Evolutionary conservation across 2,888 invertebrate species (phyloP).

Genomic region (Theodoxus fluviatilis): DNA sequence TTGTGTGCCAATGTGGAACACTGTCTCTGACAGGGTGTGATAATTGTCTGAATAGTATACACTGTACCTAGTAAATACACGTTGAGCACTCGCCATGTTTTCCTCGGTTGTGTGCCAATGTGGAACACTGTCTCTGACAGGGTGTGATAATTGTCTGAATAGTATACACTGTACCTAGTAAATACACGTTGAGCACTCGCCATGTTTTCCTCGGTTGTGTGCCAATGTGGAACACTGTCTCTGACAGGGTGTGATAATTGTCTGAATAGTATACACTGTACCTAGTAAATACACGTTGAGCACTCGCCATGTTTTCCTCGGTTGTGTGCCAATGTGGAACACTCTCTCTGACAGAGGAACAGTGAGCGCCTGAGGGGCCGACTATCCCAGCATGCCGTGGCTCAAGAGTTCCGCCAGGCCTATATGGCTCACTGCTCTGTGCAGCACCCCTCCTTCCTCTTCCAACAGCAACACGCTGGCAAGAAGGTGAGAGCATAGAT

Average conservation of each 20-base stretch:
- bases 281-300: no score
- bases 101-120: no score
- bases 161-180: no score
- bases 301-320: background rate
- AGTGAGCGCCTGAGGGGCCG: constrained; percentile 45
- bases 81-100: no score
- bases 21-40: no score
- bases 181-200: no score
- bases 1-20: no score
- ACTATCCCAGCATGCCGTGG: constrained; percentile 46
- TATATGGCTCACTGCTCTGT: constrained; percentile 52
- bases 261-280: background rate
- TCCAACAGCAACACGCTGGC: constrained; percentile 48
- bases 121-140: no score
- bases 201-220: no score
- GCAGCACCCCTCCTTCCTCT: constrained; percentile 52
- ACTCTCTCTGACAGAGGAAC: constrained; percentile 45
- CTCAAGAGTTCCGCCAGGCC: constrained; percentile 57
- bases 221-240: background rate
- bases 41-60: no score
- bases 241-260: background rate
- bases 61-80: no score
- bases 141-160: no score
- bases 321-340: background rate
- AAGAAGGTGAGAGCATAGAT: constrained; percentile 54